Evolutionary conservation across 2,888 invertebrate species (phyloP).

Genomic region (Agonopterix subpropinquella): DNA sequence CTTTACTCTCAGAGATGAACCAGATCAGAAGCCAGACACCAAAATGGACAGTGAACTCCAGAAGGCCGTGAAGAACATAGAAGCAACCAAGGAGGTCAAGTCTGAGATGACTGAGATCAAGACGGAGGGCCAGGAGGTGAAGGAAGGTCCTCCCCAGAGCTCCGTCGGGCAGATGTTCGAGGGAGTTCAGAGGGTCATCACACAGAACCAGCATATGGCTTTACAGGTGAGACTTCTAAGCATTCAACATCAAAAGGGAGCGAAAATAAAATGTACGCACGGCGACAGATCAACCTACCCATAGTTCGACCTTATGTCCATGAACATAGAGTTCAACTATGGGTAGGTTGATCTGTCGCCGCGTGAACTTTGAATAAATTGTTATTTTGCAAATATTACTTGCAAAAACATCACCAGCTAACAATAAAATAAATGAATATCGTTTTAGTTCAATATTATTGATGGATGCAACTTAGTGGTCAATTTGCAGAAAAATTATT

Average conservation of each 20-base stretch:
- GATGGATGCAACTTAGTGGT: too few species aligned
- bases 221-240: constrained; percentile 37
- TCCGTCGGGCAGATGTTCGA: constrained; percentile 43
- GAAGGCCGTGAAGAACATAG: constrained; percentile 58
- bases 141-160: constrained; percentile 29
- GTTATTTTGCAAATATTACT: too few species aligned
- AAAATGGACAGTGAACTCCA: constrained; percentile 59
- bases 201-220: constrained; percentile 53
- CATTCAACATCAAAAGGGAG: neutral
- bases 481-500: too few species aligned
- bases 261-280: neutral
- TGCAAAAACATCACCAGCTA: too few species aligned
- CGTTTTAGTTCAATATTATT: too few species aligned
- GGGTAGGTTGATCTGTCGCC: neutral
- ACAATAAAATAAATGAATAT: too few species aligned
- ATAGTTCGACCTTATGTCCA: too few species aligned
- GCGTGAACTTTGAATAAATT: too few species aligned
- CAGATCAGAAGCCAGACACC: constrained; percentile 43
- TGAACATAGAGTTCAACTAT: too few species aligned
- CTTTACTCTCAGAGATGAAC: constrained; percentile 37
- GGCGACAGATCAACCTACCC: too few species aligned
- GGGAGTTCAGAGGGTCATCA: constrained; percentile 46
- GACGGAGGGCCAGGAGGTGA: constrained; percentile 27
- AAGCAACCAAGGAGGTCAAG: constrained; percentile 44
- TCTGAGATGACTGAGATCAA: constrained; percentile 22